Percentiles rank a stretch among this genome's conserved stretches.
These are phyloP conservation scores for Calameuta pallipes DNA, from an alignment of 2,888 invertebrate genomes.

Conservation along the genomic window DNA sequence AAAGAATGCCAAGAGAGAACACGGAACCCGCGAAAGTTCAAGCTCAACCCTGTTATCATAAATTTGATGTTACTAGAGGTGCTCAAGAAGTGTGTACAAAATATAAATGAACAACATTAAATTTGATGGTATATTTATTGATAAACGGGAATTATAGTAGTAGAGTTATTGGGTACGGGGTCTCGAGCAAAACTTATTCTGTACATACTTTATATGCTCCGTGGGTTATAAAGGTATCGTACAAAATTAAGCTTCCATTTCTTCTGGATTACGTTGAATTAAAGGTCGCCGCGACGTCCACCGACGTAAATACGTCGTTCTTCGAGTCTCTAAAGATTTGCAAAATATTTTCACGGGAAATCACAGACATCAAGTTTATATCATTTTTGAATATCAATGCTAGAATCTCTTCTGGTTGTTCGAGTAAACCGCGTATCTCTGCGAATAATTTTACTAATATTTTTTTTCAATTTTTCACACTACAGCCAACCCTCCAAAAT, in stretches of 20 bases:
- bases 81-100: conserved; percentile 56
- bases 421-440: not conserved
- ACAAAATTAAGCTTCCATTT: conserved; percentile 27
- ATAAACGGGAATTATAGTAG: conserved; percentile 21
- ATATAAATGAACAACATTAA: conserved; percentile 34
- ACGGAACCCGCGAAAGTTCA: conserved; percentile 24
- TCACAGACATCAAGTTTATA: not conserved
- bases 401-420: not conserved
- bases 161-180: conserved; percentile 25
- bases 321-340: not conserved
- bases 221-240: conserved; percentile 10
- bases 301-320: not conserved
- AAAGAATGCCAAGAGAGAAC: not conserved
- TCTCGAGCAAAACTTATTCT: conserved; percentile 9
- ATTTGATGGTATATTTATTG: conserved; percentile 49
- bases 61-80: conserved; percentile 51
- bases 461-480: not conserved
- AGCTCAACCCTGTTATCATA: conserved; percentile 43
- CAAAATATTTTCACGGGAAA: not conserved
- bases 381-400: not conserved
- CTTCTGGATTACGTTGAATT: not conserved
- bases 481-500: not conserved
- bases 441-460: conserved; percentile 4
- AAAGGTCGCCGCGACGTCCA: not conserved
- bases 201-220: conserved; percentile 3